A percentile compares a stretch with the other conserved stretches of the same genome.
phyloP scores from a whole-genome alignment of 2,113 vertebrate species.

The Ochotona curzoniae region DNA sequence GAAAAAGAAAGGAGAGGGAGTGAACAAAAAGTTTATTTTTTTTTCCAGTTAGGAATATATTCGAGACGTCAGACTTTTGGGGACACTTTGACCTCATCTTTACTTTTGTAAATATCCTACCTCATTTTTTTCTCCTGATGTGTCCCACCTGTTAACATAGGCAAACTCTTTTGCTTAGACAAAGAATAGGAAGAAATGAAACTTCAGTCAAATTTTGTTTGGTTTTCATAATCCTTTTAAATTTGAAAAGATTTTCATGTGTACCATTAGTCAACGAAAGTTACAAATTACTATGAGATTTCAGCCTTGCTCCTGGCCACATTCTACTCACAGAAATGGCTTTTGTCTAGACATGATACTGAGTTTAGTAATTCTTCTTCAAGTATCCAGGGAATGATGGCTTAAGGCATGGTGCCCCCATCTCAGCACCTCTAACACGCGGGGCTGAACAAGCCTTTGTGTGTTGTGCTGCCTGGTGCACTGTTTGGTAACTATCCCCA shows the following conservation, averaged over 20 bases:
- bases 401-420: neutral
- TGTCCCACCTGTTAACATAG: conserved; percentile 4
- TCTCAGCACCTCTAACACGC: neutral
- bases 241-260: neutral
- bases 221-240: neutral
- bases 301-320: neutral
- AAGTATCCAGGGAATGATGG: neutral
- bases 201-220: neutral
- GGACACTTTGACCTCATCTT: neutral
- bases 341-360: neutral
- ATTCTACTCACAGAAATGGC: neutral
- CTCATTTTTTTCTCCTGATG: neutral
- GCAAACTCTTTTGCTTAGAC: neutral
- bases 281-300: neutral
- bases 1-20: neutral
- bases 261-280: neutral
- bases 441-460: neutral
- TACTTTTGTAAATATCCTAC: conserved; percentile 17
- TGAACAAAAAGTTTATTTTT: neutral
- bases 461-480: neutral
- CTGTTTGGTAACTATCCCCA: neutral
- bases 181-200: neutral
- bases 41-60: neutral
- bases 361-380: neutral
- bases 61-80: neutral